Base-by-base conservation (phyloP, 2,888 invertebrate species). In the Drosophila algonquin region DNA sequence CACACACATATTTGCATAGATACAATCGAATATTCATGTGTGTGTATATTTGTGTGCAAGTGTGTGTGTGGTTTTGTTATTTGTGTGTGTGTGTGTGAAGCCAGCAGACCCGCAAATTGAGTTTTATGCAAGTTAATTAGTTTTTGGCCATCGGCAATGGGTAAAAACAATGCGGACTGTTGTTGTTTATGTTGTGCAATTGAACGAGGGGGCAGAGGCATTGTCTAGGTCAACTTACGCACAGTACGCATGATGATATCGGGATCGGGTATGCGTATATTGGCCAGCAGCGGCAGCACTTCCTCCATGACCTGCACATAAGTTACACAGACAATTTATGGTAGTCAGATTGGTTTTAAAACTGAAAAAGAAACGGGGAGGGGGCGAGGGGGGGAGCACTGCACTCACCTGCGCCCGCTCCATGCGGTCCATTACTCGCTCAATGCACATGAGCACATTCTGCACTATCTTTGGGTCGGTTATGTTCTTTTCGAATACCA, bases 211-310 rank as follows among this genome's bases (percentile, higher is more conserved):
- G 40, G 40, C n/a, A 40, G 0, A 14, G 40, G 40, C n/a, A 40
- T 40, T 40, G 40, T 40, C 40, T 40, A 32, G 48, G 21, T 73
- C 61, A 93, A 97, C 98, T 97, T 95, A 98, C 98, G 96, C 93
- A 98, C 97, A 91, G 98, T 96, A 91, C 97, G 95, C 91, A 96
- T 94, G 78, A 97, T 95, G 83, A 98, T 96, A 90, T 97, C 97
- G 9, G 98, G 96, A 92, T 98, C 98, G 77, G 95, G 95, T 55
- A 98, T 94, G 74, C 96, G 95, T 84, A 98, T 96, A 82, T 96
- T 96, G 89, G 96, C 96, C 40, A 99, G 93, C 76, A 98, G 94
- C 1, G 98, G 98, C 78, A 98, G 94, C 52, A 98, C 97, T 87
- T 97, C 96, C 87, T 98, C 98, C 84, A 97, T 94, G 67, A 98